Conservation (phyloP, 2,113 vertebrate genomes). For the Pachyramphus minor region DNA sequence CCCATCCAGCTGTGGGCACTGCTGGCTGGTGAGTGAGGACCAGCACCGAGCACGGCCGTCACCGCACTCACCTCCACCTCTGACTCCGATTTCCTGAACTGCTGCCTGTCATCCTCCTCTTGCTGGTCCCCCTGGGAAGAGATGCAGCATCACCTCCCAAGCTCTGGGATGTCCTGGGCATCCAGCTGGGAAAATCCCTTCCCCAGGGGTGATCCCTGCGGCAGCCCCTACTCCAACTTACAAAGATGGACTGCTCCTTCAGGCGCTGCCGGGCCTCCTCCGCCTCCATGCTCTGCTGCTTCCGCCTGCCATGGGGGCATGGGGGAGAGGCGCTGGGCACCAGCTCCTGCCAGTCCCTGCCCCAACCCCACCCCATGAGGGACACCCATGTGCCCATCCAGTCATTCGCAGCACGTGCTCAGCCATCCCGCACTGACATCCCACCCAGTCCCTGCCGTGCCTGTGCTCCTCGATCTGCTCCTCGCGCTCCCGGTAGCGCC, state of each 20-base stretch:
- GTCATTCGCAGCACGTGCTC: fast-evolving
- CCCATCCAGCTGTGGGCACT: background rate
- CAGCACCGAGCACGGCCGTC: fast-evolving
- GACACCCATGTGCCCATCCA: background rate
- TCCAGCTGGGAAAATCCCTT: background rate
- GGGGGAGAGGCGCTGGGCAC: background rate
- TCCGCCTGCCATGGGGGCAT: conserved; percentile 73
- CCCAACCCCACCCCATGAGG: background rate
- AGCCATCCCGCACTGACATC: fast-evolving
- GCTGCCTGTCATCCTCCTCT: conserved; percentile 82
- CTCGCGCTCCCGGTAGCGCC: conserved; percentile 89
- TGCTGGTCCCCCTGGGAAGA: conserved; percentile 70
- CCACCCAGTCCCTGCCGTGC: background rate
- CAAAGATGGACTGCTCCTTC: conserved; percentile 82
- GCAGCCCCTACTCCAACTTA: conserved; percentile 50
- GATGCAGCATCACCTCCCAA: background rate
- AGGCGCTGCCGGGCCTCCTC: conserved; percentile 87
- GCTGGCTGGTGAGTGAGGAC: background rate
- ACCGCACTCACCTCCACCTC: conserved; percentile 86
- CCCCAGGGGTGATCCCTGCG: background rate
- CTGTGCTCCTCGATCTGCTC: conserved; percentile 95
- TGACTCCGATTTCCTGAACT: conserved; percentile 86
- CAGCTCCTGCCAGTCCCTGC: background rate
- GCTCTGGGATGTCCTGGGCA: background rate
- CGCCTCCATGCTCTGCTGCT: conserved; percentile 86